Percentiles rank a stretch among this genome's conserved stretches.
These are phyloP conservation scores for Copidosoma aretas DNA, from an alignment of 2,888 invertebrate genomes.

Conservation along the genomic window DNA sequence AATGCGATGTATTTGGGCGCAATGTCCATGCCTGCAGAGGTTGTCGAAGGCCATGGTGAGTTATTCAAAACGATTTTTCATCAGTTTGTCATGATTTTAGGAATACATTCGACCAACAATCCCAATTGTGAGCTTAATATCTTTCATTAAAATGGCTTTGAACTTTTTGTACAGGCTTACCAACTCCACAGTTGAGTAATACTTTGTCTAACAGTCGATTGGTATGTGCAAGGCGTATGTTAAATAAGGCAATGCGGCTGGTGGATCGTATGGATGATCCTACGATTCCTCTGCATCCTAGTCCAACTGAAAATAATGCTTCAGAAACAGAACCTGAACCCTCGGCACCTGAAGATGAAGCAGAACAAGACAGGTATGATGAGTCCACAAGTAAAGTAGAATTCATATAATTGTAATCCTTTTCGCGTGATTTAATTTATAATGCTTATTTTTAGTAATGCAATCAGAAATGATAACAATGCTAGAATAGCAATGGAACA, in stretches of 20 bases:
- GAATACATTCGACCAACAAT: too few relatives aligned
- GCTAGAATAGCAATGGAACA: conserved; percentile 47
- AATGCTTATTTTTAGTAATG: conserved; percentile 28
- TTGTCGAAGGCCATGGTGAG: conserved; percentile 50
- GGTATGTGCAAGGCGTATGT: conserved; percentile 64
- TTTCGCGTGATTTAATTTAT: neutral
- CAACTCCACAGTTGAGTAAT: conserved; percentile 64
- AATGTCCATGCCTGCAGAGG: conserved; percentile 67
- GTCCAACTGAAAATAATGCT: conserved; percentile 49
- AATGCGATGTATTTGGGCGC: conserved; percentile 69
- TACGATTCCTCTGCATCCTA: conserved; percentile 41
- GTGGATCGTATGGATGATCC: conserved; percentile 64
- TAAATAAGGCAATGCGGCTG: conserved; percentile 62
- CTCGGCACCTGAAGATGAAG: conserved; percentile 41
- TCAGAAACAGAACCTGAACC: conserved; percentile 28
- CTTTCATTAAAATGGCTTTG: neutral
- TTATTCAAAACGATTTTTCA: neutral
- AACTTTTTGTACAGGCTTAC: conserved; percentile 55
- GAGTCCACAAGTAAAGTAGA: neutral
- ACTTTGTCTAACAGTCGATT: conserved; percentile 65
- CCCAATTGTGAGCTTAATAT: too few relatives aligned
- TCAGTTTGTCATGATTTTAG: neutral
- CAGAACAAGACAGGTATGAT: conserved; percentile 45
- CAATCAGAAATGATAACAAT: conserved; percentile 43
- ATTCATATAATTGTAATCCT: neutral